These are phyloP conservation scores for Vesta saturnalis DNA, from an alignment of 2,888 invertebrate genomes.

Conservation along the genomic window DNA sequence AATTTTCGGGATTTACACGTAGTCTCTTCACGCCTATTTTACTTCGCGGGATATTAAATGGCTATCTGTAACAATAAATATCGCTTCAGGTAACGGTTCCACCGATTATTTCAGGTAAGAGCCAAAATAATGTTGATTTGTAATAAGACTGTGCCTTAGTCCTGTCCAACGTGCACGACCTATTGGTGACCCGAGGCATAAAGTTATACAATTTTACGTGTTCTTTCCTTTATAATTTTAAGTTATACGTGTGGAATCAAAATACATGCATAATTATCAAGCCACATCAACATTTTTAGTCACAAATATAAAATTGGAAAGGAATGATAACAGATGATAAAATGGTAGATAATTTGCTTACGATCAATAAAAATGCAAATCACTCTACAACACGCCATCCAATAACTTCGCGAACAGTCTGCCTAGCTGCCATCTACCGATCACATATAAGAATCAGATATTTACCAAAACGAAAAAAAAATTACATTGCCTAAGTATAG, in stretches of 20 bases:
- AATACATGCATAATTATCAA: too few species aligned
- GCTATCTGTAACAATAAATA: neutral
- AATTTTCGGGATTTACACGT: too few species aligned
- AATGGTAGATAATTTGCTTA: too few species aligned
- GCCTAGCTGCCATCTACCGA: neutral
- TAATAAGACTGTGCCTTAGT: neutral
- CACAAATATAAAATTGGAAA: too few species aligned
- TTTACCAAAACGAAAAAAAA: neutral
- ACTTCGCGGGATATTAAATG: neutral
- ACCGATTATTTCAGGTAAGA: neutral
- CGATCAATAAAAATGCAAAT: too few species aligned
- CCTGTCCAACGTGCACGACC: neutral
- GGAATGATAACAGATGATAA: too few species aligned
- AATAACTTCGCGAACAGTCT: neutral
- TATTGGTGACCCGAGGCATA: neutral
- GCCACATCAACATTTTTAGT: too few species aligned
- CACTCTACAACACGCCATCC: neutral
- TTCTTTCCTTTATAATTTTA: neutral
- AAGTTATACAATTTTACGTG: too few species aligned
- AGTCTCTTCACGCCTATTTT: neutral
- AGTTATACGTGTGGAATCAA: too few species aligned
- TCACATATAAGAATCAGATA: neutral
- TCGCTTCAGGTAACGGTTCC: neutral
- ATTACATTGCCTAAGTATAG: neutral
- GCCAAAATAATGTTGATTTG: too few species aligned